phyloP scores from a whole-genome alignment of 2,797 vertebrate species.

The Catharus ustulatus region DNA sequence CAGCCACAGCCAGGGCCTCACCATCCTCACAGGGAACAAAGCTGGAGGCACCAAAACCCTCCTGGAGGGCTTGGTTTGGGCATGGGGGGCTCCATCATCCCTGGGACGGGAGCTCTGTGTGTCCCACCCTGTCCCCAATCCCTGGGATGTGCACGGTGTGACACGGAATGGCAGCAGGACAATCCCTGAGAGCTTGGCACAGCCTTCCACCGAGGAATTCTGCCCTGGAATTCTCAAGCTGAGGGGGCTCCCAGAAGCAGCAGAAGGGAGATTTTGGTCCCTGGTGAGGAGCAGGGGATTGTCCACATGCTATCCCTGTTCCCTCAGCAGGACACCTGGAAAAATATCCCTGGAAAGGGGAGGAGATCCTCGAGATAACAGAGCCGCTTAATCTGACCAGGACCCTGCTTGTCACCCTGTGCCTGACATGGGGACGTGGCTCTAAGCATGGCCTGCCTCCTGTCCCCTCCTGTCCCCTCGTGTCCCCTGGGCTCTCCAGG shows the following conservation, averaged over 20 bases:
- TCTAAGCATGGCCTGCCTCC: background rate
- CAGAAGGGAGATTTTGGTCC: background rate
- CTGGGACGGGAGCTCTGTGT: background rate
- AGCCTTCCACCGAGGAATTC: rapidly evolving
- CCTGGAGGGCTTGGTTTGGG: rapidly evolving
- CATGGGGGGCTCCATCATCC: rapidly evolving
- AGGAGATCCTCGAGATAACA: rapidly evolving
- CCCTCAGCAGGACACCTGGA: background rate
- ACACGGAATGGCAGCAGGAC: background rate
- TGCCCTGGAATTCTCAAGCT: rapidly evolving
- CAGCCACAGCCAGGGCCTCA: background rate
- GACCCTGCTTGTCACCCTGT: background rate
- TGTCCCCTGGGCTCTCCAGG: background rate
- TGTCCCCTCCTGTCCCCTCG: background rate
- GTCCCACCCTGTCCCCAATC: background rate
- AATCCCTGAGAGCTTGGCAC: too few relatives aligned
- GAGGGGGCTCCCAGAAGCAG: background rate
- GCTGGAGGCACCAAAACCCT: background rate
- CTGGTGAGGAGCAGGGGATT: rapidly evolving
- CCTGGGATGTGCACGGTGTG: background rate
- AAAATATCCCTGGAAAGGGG: background rate
- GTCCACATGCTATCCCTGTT: rapidly evolving
- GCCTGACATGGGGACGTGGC: rapidly evolving
- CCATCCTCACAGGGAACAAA: background rate
- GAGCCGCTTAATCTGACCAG: background rate